Evolutionary conservation across 2,888 invertebrate species (phyloP).

Genomic region (Acronicta alni): DNA sequence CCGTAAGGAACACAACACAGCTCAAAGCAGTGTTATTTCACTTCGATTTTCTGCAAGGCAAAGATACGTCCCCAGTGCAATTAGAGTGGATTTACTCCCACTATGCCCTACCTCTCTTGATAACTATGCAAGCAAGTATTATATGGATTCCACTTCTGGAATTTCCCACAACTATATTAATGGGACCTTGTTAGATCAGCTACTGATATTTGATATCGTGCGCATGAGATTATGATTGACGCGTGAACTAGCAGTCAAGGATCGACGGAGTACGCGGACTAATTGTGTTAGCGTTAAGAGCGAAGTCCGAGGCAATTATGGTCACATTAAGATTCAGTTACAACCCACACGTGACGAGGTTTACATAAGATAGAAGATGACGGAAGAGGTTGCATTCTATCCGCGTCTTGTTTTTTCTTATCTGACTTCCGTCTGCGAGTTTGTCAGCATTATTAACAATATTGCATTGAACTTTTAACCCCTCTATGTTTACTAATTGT

Average conservation of each 20-base stretch:
- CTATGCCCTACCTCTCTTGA: too few relatives aligned
- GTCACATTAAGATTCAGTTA: too few relatives aligned
- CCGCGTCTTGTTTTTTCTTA: not conserved
- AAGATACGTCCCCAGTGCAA: too few relatives aligned
- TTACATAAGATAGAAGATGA: constrained; percentile 18
- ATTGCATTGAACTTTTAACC: not conserved
- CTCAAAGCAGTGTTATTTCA: too few relatives aligned
- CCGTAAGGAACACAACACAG: too few relatives aligned
- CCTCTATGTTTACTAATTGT: not conserved
- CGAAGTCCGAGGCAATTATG: constrained; percentile 40
- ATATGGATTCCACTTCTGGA: too few relatives aligned
- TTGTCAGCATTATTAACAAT: not conserved
- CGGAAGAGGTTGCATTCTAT: not conserved
- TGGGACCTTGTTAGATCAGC: not conserved
- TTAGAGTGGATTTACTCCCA: too few relatives aligned
- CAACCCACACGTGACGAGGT: constrained; percentile 27
- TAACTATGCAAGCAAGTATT: too few relatives aligned
- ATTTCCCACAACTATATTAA: constrained; percentile 1
- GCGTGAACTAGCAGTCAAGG: constrained; percentile 23
- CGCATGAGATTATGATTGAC: constrained; percentile 17
- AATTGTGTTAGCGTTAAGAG: constrained; percentile 17
- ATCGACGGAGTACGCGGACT: constrained; percentile 21
- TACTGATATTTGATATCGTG: constrained; percentile 13
- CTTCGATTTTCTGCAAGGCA: too few relatives aligned
- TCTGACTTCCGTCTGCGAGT: not conserved